These are phyloP conservation scores for Fundulus diaphanus DNA, from an alignment of 2,797 vertebrate species.

Conservation along the genomic window DNA sequence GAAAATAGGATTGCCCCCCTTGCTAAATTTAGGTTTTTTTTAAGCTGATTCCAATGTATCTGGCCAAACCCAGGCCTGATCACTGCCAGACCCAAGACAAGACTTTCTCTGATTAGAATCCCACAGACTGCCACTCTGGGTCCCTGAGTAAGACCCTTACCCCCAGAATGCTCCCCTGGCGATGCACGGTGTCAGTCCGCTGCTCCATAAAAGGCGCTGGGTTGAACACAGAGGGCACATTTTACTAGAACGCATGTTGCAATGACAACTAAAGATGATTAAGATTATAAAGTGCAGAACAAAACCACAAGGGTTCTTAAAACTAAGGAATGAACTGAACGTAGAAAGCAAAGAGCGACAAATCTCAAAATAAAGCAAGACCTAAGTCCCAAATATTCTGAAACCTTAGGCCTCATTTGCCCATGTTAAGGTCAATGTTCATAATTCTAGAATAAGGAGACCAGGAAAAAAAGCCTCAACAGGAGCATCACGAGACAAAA, in stretches of 20 bases:
- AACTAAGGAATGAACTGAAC: background rate
- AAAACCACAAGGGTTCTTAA: background rate
- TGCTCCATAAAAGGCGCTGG: too few species aligned
- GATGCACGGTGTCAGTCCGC: too few species aligned
- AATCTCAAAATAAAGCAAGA: background rate
- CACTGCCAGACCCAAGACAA: background rate
- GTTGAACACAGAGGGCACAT: too few species aligned
- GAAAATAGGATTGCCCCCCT: background rate
- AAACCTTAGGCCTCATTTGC: background rate
- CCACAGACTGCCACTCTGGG: too few species aligned
- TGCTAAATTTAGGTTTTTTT: background rate
- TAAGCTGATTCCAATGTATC: background rate
- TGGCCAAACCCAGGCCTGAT: background rate
- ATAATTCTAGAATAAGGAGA: background rate
- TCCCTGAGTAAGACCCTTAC: too few species aligned
- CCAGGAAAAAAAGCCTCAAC: background rate
- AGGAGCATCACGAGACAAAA: background rate
- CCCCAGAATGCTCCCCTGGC: too few species aligned
- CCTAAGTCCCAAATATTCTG: background rate
- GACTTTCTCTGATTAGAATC: background rate
- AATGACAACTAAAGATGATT: background rate
- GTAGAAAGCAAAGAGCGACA: background rate
- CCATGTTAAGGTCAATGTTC: background rate
- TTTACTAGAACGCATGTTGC: too few species aligned
- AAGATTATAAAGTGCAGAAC: background rate